Percentiles rank a stretch among this genome's conserved stretches.
These are phyloP conservation scores for Heliothis virescens DNA, from an alignment of 1,140 invertebrate genomes.

Conservation along the genomic window DNA sequence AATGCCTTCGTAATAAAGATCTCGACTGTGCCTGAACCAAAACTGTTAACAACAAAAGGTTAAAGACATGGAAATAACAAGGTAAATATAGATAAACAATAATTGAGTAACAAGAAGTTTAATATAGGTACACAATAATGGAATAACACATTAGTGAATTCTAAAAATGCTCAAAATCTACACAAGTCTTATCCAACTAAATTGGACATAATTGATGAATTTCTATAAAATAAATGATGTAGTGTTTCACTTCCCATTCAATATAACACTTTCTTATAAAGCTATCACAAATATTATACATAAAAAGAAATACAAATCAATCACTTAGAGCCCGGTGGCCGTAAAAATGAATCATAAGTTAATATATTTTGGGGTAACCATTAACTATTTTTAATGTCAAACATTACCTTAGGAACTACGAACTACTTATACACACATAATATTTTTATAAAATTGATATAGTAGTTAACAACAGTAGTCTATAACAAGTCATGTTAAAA, in stretches of 20 bases:
- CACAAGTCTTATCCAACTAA: not conserved
- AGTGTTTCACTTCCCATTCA: not conserved
- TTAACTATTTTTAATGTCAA: not conserved
- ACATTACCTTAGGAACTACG: slow-evolving; percentile 10
- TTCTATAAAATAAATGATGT: too few species aligned
- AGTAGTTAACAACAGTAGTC: not conserved
- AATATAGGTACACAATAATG: slow-evolving; percentile 49
- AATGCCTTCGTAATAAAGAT: too few species aligned
- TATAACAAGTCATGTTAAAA: slow-evolving; percentile 9
- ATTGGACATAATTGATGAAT: not conserved
- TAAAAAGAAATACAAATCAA: not conserved
- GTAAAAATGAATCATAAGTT: not conserved
- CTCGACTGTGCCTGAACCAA: too few species aligned
- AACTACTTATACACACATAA: not conserved
- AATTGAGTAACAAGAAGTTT: slow-evolving; percentile 46
- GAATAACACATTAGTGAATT: not conserved
- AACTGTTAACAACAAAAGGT: too few species aligned
- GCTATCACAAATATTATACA: not conserved
- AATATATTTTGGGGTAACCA: not conserved
- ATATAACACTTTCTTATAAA: not conserved
- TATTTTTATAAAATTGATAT: slow-evolving; percentile 6
- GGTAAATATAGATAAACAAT: not conserved
- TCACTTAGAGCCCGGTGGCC: not conserved
- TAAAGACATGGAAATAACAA: too few species aligned
- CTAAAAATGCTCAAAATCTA: slow-evolving; percentile 1